phyloP scores from a whole-genome alignment of 92 coral and sea anemone genomes.

The Siderastrea siderea region DNA sequence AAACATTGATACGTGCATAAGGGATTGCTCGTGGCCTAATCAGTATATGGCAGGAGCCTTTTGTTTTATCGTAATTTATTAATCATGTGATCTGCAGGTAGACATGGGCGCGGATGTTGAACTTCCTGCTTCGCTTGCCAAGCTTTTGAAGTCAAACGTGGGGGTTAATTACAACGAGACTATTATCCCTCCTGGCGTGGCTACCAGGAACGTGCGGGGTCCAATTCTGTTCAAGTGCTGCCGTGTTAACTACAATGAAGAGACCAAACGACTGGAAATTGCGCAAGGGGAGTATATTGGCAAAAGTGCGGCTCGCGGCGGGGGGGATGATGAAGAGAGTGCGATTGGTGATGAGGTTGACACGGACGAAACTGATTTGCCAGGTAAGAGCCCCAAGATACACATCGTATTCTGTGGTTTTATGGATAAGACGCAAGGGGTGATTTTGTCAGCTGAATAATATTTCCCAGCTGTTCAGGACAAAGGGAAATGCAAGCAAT shows the following conservation, averaged over 20 bases:
- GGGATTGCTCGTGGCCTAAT: too few relatives aligned
- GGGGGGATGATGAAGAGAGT: background rate
- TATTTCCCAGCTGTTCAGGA: too few relatives aligned
- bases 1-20: too few relatives aligned
- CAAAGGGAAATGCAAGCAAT: too few relatives aligned
- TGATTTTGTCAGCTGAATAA: too few relatives aligned
- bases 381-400: background rate
- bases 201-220: constrained; percentile 21
- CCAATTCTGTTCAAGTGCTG: constrained; percentile 69
- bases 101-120: background rate
- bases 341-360: background rate
- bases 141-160: background rate
- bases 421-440: too few relatives aligned
- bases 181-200: background rate
- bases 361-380: constrained; percentile 4
- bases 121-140: background rate
- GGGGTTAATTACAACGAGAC: background rate
- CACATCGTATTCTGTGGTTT: too few relatives aligned
- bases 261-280: constrained; percentile 31
- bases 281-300: constrained; percentile 52
- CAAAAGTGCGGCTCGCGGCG: background rate
- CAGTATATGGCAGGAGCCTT: too few relatives aligned
- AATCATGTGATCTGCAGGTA: background rate
- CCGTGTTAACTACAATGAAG: constrained; percentile 48
- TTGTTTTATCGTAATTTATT: background rate